These are phyloP conservation scores for Diarsia rubi DNA, from an alignment of 2,888 invertebrate species.

Conservation along the genomic window DNA sequence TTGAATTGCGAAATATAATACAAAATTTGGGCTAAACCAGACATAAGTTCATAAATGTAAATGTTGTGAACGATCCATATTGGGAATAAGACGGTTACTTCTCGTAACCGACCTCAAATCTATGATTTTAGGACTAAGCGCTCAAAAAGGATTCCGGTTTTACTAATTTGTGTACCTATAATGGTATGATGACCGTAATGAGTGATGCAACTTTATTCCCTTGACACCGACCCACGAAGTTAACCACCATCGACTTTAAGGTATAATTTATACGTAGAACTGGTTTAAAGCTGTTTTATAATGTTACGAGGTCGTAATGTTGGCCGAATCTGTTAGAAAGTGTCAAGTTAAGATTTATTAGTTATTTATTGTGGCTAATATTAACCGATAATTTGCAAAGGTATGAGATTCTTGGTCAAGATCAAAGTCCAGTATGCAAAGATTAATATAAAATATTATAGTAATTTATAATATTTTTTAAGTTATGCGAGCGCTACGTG, in stretches of 20 bases:
- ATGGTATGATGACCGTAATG: not conserved
- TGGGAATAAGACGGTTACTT: not conserved
- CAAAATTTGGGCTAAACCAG: not conserved
- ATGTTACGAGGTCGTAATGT: slow-evolving; percentile 15
- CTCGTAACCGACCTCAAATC: slow-evolving; percentile 16
- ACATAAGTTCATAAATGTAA: not conserved
- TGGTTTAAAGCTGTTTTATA: slow-evolving; percentile 10
- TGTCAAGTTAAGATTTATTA: not conserved
- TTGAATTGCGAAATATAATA: not conserved
- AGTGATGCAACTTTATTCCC: slow-evolving; percentile 11
- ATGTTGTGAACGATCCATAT: not conserved
- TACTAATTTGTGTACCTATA: not conserved
- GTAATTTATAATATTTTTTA: not conserved
- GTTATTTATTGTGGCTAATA: not conserved
- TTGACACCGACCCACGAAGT: slow-evolving; percentile 21
- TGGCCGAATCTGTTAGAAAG: not conserved
- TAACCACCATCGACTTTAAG: slow-evolving; percentile 8
- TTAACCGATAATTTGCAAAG: not conserved
- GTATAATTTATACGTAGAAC: slow-evolving; percentile 27
- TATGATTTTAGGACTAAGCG: not conserved
- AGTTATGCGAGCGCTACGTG: not conserved
- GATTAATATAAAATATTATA: slow-evolving; percentile 1
- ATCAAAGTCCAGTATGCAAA: not conserved
- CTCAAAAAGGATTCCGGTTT: not conserved
- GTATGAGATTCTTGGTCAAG: slow-evolving; percentile 15